Base-by-base conservation (phyloP, 2,888 invertebrate genomes). In the Plusia festucae region DNA sequence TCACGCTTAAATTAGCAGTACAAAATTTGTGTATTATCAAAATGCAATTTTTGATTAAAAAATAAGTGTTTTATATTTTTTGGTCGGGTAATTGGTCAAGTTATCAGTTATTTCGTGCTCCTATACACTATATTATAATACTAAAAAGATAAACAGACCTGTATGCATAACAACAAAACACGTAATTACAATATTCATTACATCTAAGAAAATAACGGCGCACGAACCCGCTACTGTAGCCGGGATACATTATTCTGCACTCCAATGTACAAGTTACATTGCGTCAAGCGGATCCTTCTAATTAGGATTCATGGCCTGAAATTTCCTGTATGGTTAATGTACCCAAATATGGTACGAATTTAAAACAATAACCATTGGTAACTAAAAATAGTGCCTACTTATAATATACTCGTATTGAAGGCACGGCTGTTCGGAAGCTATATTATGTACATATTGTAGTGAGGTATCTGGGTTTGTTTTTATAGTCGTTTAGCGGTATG, bases 261-360 rank as follows among this genome's bases (percentile, higher is more conserved):
- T 40, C n/a, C 40, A 40, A n/a, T 40, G 40, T 40, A 40, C 40
- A 34, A 30, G 30, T 30, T 15, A 15, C 34, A 27, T 13, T n/a
- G n/a, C n/a, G n/a, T 15, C 32, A 44, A 53, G 53, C 73, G 79
- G 83, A 79, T 68, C 79, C 57, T 58, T 16, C 78, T 84, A 70
- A 83, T 84, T 83, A 75, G 65, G 60, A 80, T 82, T 75, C 82
- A 59, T n/a, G 51, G 46, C 53, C 65, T 40, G 44, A 61, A 68
- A 70, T 56, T 79, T 80, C 82, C 82, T 77, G 80, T 57, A 16
- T 63, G 16, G 59, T 30, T 32, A 60, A 55, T 61, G 71, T 73
- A 58, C 60, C 80, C 80, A 79, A 80, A 80, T 80, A 80, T 64
- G 82, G 80, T 20, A 46, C 64, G 34, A 67, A 68, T 70, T 40